Conservation (phyloP, 2,797 vertebrate species). For the Furcifer pardalis region DNA sequence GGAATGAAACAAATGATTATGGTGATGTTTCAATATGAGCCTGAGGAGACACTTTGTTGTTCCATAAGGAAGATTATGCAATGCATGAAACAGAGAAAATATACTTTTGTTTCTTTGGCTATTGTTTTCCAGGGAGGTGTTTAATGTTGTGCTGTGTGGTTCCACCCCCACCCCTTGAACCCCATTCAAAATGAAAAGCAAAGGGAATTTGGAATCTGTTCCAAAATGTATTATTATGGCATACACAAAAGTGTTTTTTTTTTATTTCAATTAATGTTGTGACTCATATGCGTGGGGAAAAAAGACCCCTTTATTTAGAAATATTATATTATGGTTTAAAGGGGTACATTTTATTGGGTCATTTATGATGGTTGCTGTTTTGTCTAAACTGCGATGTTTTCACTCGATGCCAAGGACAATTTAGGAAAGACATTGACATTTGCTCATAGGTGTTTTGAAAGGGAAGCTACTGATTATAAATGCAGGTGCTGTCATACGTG, state of each 20-base stretch:
- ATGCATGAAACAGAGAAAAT: background rate
- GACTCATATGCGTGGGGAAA: background rate
- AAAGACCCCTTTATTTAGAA: background rate
- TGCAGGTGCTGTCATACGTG: no score
- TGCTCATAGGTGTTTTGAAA: background rate
- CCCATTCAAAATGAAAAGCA: background rate
- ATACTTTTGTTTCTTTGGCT: constrained; percentile 11
- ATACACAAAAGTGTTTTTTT: background rate
- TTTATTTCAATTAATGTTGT: background rate
- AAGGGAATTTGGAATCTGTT: background rate
- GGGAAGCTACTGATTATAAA: background rate
- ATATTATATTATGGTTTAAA: background rate
- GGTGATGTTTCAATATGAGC: constrained; percentile 8
- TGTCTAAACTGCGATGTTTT: background rate
- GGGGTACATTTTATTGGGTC: background rate
- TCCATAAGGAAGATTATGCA: background rate
- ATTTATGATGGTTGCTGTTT: background rate
- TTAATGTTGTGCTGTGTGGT: constrained; percentile 37
- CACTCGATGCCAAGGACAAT: background rate
- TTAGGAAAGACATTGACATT: background rate
- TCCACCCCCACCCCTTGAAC: constrained; percentile 13
- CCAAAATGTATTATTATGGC: background rate
- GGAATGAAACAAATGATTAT: constrained; percentile 39
- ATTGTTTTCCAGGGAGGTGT: constrained; percentile 4
- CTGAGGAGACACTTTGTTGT: background rate